Evolutionary conservation across 2,888 invertebrate species (phyloP).

Genomic region (Coremacera marginata): DNA sequence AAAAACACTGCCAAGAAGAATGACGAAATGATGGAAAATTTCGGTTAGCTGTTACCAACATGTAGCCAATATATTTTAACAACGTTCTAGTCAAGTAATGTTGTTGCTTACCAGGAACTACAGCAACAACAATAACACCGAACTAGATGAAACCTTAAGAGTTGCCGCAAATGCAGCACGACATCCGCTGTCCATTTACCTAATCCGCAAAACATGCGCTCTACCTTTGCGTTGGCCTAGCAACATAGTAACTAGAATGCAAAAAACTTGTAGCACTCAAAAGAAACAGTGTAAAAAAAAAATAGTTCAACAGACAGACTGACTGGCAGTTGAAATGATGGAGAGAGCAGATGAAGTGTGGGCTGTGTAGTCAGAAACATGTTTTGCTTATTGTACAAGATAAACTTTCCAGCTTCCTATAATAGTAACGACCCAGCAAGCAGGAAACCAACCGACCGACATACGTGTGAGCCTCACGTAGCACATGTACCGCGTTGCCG

Average conservation of each 20-base stretch:
- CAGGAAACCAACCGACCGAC: not conserved
- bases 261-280: slow-evolving; percentile 16
- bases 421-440: not conserved
- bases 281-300: not conserved
- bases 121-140: not conserved
- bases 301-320: not conserved
- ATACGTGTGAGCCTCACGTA: not conserved
- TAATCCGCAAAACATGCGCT: slow-evolving; percentile 8
- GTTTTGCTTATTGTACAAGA: not conserved
- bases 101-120: not conserved
- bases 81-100: not conserved
- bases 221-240: too few species aligned
- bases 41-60: too few species aligned
- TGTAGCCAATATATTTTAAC: too few species aligned
- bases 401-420: slow-evolving; percentile 5
- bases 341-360: not conserved
- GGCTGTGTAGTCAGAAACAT: not conserved
- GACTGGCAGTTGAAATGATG: not conserved
- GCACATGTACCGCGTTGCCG: not conserved
- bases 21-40: too few species aligned
- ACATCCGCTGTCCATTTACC: slow-evolving; percentile 16
- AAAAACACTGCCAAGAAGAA: not conserved
- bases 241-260: not conserved
- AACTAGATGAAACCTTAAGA: not conserved
- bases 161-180: slow-evolving; percentile 9